These are phyloP conservation scores for Lordiphosa andalusiaca DNA, from an alignment of 2,888 invertebrate species.

Conservation along the genomic window DNA sequence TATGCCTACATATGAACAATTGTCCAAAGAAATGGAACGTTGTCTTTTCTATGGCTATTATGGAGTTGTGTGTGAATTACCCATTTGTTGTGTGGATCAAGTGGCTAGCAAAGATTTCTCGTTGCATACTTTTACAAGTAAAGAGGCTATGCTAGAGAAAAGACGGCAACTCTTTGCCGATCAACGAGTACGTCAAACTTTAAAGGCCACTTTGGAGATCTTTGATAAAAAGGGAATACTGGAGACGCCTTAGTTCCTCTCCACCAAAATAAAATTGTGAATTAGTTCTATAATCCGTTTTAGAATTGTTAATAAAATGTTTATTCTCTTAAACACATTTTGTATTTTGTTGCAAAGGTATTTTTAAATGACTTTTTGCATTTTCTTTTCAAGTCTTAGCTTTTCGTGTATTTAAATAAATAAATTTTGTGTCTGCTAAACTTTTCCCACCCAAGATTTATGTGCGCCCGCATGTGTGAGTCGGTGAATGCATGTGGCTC, in stretches of 20 bases:
- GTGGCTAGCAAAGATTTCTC: conserved; percentile 51
- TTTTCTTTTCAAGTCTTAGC: conserved; percentile 35
- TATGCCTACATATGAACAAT: conserved; percentile 51
- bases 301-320: background rate
- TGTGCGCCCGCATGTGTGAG: conserved; percentile 39
- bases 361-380: too few relatives aligned
- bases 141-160: conserved; percentile 48
- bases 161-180: conserved; percentile 58
- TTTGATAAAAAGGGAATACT: conserved; percentile 69
- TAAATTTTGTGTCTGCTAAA: conserved; percentile 62
- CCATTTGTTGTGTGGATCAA: conserved; percentile 62
- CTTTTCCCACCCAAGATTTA: conserved; percentile 57
- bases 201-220: conserved; percentile 57
- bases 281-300: background rate
- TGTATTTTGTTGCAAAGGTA: background rate
- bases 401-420: conserved; percentile 47
- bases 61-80: conserved; percentile 62
- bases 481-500: conserved; percentile 42
- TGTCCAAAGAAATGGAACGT: conserved; percentile 60
- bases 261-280: too few relatives aligned
- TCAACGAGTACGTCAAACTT: conserved; percentile 52
- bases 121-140: conserved; percentile 46
- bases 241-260: conserved; percentile 28
- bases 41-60: conserved; percentile 70
- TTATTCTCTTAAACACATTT: background rate